Base-by-base conservation (phyloP, 1,140 invertebrate genomes). In the Lasioglossum albipes region DNA sequence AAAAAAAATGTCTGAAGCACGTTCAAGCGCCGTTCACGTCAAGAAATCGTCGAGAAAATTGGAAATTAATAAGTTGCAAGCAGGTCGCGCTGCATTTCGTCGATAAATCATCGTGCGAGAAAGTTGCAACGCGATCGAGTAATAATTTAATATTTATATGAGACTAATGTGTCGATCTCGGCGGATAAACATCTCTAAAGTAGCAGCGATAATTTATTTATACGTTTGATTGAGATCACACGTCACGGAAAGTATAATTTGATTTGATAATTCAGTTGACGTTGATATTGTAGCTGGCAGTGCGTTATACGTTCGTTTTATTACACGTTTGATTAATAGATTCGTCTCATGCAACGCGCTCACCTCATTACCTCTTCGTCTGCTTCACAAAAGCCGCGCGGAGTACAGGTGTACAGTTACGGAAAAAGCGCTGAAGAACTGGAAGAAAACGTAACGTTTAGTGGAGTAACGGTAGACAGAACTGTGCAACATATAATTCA, bases 31-130 rank as follows among this genome's bases (percentile, higher is more conserved):
- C 36, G 36, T 36, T 27, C n/a, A 18, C 52, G 45, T 27, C 13
- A 22, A 3, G 54, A 22, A 22, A 70, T 61, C 27, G 42, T n/a
- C 69, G 45, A 61, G 42, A 20, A 57, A 69, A 69, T 20, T 41
- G 20, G 13, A 65, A 31, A 16, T 70, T n/a, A 65, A 74, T 73
- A 74, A 79, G 42, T 66, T 36, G 52, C 22, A 22, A 45, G 10
- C n/a, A 0, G 2, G 10, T 57, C 42, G 18, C 42, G 18, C 41
- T 36, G 49, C 66, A 41, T 67, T 66, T 72, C 77, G 10, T 64
- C 71, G 31, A 79, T 79, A 74, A 79, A 79, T 79, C 77, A 79
- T 20, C 13, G 36, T 45, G 27, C 9, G 65, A 74, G 70, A 74
- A 79, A 74, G 76, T 73, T 42, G 54, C 73, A 79, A 42, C 70